A percentile compares a stretch with the other conserved stretches of the same genome.
phyloP scores from a whole-genome alignment of 2,113 vertebrate genomes.

The Mandrillus leucophaeus region DNA sequence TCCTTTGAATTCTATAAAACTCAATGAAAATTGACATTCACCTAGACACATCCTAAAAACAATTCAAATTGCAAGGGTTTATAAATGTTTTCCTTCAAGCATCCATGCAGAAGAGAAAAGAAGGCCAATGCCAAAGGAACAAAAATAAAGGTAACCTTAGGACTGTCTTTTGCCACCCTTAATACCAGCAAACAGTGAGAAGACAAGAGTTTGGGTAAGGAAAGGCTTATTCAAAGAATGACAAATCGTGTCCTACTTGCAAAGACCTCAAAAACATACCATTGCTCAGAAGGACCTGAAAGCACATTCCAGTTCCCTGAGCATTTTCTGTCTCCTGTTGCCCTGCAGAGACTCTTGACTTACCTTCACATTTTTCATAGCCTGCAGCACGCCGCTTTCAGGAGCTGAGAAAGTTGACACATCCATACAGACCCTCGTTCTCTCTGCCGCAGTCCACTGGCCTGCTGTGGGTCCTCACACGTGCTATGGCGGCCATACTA shows the following conservation, averaged over 20 bases:
- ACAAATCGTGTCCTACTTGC: background rate
- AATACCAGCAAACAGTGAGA: background rate
- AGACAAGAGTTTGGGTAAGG: background rate
- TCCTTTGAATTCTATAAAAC: background rate
- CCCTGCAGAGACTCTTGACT: background rate
- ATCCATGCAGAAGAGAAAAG: too few species aligned
- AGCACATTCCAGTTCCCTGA: background rate
- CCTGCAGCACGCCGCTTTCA: background rate
- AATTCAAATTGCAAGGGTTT: background rate
- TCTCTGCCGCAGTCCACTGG: background rate
- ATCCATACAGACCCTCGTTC: background rate
- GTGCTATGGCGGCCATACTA: rapidly evolving
- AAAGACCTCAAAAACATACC: background rate
- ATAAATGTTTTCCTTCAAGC: background rate
- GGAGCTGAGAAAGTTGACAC: background rate
- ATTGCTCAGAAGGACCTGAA: background rate
- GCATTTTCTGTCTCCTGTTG: background rate
- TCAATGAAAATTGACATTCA: background rate
- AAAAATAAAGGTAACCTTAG: background rate
- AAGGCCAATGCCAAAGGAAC: background rate
- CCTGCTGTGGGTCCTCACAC: background rate
- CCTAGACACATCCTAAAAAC: background rate
- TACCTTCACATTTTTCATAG: background rate
- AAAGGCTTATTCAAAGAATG: background rate
- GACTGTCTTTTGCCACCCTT: background rate